A percentile compares a stretch with the other conserved stretches of the same genome.
These are phyloP conservation scores for Paraplagusia blochii DNA, from an alignment of 2,113 vertebrate genomes.

Conservation along the genomic window DNA sequence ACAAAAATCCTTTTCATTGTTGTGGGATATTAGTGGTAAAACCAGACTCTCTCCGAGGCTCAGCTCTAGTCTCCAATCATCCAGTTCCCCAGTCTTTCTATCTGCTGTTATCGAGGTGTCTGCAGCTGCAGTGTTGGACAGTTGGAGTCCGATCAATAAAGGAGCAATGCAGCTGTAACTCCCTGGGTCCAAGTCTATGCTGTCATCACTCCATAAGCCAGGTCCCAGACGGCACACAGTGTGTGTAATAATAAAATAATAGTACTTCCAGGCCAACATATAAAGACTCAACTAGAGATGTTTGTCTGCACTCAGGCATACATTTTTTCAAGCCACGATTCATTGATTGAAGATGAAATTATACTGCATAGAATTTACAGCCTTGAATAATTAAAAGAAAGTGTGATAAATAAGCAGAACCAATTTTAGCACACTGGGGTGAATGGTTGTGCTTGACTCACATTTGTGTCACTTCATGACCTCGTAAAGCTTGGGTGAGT, in stretches of 20 bases:
- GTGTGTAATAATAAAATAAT: neutral
- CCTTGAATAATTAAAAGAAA: too few relatives aligned
- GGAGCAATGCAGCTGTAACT: constrained; percentile 30
- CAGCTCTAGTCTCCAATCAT: neutral
- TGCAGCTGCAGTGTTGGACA: constrained; percentile 47
- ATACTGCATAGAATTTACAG: too few relatives aligned
- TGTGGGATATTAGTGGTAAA: constrained; percentile 7
- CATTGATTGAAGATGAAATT: too few relatives aligned
- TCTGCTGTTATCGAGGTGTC: constrained; percentile 12
- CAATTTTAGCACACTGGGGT: constrained; percentile 12
- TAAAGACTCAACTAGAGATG: neutral
- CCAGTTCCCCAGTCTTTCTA: neutral
- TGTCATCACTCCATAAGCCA: constrained; percentile 16
- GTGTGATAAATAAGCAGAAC: constrained; percentile 6
- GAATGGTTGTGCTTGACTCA: constrained; percentile 9
- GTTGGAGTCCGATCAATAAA: constrained; percentile 28
- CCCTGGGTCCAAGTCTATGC: constrained; percentile 21
- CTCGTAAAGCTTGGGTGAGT: constrained; percentile 12
- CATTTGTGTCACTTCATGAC: constrained; percentile 20
- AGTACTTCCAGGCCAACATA: constrained; percentile 4
- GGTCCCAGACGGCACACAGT: constrained; percentile 7
- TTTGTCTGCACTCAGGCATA: constrained; percentile 1
- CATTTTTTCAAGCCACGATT: neutral
- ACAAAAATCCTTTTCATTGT: neutral
- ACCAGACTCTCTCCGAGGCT: neutral